phyloP scores from a whole-genome alignment of 2,113 vertebrate genomes.

The Gallinago media region DNA sequence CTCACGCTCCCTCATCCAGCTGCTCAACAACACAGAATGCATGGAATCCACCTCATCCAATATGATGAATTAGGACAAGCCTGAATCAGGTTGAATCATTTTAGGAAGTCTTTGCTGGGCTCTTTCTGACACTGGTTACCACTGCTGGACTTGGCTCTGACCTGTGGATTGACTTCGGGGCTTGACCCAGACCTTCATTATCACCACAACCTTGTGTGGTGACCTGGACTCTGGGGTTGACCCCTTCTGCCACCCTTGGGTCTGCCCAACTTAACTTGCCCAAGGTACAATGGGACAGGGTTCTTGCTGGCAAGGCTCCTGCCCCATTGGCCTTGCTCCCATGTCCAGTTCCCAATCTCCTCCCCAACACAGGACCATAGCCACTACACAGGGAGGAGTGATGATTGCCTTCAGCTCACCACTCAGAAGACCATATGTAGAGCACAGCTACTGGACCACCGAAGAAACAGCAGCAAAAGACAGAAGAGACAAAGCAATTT shows the following conservation, averaged over 20 bases:
- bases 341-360: not conserved
- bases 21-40: not conserved
- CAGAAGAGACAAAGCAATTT: fast-evolving
- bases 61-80: not conserved
- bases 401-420: not conserved
- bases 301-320: not conserved
- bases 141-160: not conserved
- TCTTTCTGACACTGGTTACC: not conserved
- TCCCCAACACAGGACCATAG: fast-evolving
- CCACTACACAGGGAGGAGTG: not conserved
- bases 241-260: fast-evolving
- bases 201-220: not conserved
- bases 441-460: not conserved
- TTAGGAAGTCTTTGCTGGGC: fast-evolving
- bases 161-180: not conserved
- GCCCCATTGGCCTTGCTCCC: not conserved
- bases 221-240: not conserved
- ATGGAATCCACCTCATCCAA: not conserved
- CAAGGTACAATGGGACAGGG: not conserved
- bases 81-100: not conserved
- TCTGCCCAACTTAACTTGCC: not conserved
- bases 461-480: not conserved
- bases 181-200: not conserved
- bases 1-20: not conserved
- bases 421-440: not conserved